These are phyloP conservation scores for Brachyopa scutellaris DNA, from an alignment of 2,888 invertebrate genomes.

Conservation along the genomic window DNA sequence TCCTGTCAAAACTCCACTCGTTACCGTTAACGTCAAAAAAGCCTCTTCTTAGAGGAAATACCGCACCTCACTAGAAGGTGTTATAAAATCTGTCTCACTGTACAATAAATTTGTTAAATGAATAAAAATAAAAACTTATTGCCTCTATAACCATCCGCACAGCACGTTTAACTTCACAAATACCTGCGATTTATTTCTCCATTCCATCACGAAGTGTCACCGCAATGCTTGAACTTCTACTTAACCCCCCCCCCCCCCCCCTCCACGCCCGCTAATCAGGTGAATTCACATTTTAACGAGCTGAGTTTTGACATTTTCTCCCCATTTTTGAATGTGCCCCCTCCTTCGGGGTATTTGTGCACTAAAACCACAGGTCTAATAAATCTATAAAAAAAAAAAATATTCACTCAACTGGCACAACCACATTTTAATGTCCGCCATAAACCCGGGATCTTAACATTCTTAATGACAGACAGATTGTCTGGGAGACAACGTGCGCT, in stretches of 20 bases:
- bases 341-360: not conserved
- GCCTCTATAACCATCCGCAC: no score
- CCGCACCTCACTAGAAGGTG: no score
- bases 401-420: not conserved
- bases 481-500: not conserved
- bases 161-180: no score
- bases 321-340: not conserved
- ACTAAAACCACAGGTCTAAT: slow-evolving; percentile 10
- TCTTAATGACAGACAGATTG: slow-evolving; percentile 38
- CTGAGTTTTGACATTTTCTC: slow-evolving; percentile 23
- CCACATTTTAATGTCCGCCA: slow-evolving; percentile 34
- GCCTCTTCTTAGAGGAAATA: no score
- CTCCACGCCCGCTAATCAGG: slow-evolving; percentile 48
- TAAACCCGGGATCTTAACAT: slow-evolving; percentile 35
- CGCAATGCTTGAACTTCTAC: slow-evolving; percentile 4
- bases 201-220: slow-evolving; percentile 42
- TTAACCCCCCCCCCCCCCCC: no score
- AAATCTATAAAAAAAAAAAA: slow-evolving; percentile 25
- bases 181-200: slow-evolving; percentile 15
- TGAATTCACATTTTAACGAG: slow-evolving; percentile 38
- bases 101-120: no score
- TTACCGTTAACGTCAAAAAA: no score
- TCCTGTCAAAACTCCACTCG: no score
- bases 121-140: no score
- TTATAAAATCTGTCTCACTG: no score